Percentiles rank a stretch among this genome's conserved stretches.
Evolutionary conservation across 2,797 vertebrate genomes (phyloP).

Genomic region (Arrhamphus sclerolepis): DNA sequence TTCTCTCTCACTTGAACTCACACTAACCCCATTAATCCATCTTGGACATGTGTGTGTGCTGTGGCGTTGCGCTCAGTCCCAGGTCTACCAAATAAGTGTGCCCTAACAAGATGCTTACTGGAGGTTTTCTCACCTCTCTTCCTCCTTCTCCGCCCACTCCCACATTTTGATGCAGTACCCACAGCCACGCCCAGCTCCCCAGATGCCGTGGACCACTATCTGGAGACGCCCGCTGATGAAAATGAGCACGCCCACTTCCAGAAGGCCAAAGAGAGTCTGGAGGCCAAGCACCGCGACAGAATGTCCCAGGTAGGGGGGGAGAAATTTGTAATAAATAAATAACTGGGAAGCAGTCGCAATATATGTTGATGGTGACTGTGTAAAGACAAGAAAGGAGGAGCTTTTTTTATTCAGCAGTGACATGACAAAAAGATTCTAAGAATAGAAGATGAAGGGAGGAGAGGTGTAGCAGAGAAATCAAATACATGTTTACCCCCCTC

Average conservation of each 20-base stretch:
- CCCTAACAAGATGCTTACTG: no score
- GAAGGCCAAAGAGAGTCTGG: slow-evolving; percentile 96
- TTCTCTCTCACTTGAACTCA: slow-evolving; percentile 19
- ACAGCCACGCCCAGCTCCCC: slow-evolving; percentile 92
- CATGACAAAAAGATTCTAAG: no score
- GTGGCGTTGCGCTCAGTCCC: not conserved
- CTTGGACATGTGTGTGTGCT: slow-evolving; percentile 14
- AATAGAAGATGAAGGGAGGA: no score
- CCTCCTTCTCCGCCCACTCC: slow-evolving; percentile 1
- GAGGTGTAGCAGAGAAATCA: slow-evolving; percentile 9
- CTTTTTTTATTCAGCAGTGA: not conserved
- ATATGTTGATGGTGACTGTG: no score
- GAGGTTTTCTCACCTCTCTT: not conserved
- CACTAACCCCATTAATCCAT: slow-evolving; percentile 55
- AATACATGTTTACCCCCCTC: slow-evolving; percentile 46
- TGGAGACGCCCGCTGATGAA: slow-evolving; percentile 94
- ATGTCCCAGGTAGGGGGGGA: slow-evolving; percentile 90
- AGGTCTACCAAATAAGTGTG: not conserved
- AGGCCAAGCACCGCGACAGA: slow-evolving; percentile 94
- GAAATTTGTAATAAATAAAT: not conserved
- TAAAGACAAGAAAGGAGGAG: not conserved
- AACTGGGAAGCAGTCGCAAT: no score
- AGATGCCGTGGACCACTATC: slow-evolving; percentile 93
- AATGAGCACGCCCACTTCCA: slow-evolving; percentile 96
- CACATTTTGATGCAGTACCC: slow-evolving; percentile 81